A percentile compares a stretch with the other conserved stretches of the same genome.
Evolutionary conservation across 2,797 vertebrate genomes (phyloP).

Genomic region (Coregonus ussuriensis): DNA sequence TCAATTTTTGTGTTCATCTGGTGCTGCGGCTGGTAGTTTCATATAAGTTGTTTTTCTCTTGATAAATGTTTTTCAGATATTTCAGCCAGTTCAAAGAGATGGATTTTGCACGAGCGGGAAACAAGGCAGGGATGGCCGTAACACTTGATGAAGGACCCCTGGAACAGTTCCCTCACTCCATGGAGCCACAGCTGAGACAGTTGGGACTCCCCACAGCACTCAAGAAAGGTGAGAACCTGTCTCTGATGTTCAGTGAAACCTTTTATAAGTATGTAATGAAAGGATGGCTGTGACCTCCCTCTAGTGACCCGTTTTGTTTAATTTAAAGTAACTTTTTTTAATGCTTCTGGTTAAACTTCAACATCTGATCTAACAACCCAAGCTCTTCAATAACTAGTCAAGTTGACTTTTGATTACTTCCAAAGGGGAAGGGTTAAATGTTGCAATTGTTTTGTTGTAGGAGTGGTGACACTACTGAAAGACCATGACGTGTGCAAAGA

Average conservation of each 20-base stretch:
- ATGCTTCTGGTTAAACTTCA: background rate
- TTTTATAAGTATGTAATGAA: background rate
- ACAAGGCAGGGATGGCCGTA: constrained; percentile 79
- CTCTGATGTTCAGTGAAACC: background rate
- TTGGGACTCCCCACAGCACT: constrained; percentile 90
- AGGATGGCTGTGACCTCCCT: background rate
- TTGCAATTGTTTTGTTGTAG: constrained; percentile 60
- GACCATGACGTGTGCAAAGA: constrained; percentile 90
- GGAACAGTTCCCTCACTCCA: constrained; percentile 94
- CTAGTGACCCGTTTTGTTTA: background rate
- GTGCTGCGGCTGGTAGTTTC: background rate
- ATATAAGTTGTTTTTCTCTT: background rate
- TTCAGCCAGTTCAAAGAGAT: constrained; percentile 86
- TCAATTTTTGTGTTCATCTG: no score
- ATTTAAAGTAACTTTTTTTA: background rate
- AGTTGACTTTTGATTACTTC: background rate
- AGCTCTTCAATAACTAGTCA: background rate
- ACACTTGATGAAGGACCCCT: constrained; percentile 88
- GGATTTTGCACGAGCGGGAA: constrained; percentile 90
- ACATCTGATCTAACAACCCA: background rate
- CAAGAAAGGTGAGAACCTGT: constrained; percentile 81
- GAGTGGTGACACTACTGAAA: constrained; percentile 89
- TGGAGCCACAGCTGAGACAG: constrained; percentile 95
- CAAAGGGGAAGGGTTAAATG: background rate
- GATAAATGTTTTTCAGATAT: constrained; percentile 74